Evolutionary conservation across 2,113 vertebrate genomes (phyloP), one percentile per base, ranked within the genome.

Genomic region (Pandion haliaetus): DNA sequence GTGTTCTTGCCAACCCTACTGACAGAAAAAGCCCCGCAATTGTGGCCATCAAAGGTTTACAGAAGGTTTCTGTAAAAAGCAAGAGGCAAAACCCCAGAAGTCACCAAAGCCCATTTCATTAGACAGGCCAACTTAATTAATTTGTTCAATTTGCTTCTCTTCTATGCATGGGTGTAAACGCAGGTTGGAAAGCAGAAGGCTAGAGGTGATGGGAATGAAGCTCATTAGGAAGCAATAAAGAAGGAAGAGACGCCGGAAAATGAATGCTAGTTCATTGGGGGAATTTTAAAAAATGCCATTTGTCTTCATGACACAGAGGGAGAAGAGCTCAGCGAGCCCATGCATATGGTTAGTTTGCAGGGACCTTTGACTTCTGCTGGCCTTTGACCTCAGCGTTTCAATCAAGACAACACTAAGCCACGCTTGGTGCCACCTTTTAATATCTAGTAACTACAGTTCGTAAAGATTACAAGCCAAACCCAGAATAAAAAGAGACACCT

Each of bases 271-370:
- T 80, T 97, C 93, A 92, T 45, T 62, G 86, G 93, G 82, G 93
- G 83, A 96, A 91, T 95, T 95, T 93, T 90, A n/a, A 93, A 93
- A 90, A 95, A 95, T 82, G 70, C 82, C 92, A 98, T 98, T 98
- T 98, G 96, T 98, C 98, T 98, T 98, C 65, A 16, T 98, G 97
- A 98, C 97, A 98, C 36, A 21, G 88, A 93, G 94, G 82, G 91
- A 87, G 96, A 96, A 76, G 92, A 93, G 70, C 88, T 90, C 84
- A 66, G 96, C 42, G 4, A 96, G 62, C 88, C 93, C 32, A 36
- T 87, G 96, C 92, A 82, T 66, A n/a, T 74, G 80, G 96, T 95
- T 87, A 83, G 83, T 88, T 93, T 95, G 84, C 83, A 72, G 83
- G 81, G 96, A 96, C 94, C 97, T 97, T 94, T 95, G 97, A 59